These are phyloP conservation scores for Bradysia coprophila DNA, from an alignment of 1,140 invertebrate genomes.

Conservation along the genomic window DNA sequence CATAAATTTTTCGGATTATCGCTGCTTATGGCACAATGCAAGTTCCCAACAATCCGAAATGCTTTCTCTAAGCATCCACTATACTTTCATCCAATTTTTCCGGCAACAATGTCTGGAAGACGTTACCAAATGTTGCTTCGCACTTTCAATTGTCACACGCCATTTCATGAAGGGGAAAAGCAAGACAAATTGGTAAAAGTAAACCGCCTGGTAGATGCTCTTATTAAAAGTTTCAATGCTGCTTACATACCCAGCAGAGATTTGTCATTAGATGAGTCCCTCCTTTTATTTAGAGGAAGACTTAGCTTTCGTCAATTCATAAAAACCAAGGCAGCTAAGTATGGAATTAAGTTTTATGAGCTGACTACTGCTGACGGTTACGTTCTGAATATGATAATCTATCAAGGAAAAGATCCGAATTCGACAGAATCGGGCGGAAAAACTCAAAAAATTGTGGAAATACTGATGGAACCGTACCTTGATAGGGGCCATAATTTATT, in stretches of 20 bases:
- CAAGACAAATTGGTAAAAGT: constrained; percentile 5
- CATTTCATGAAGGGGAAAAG: constrained; percentile 8
- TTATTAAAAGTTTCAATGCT: background rate
- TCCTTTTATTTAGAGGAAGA: constrained; percentile 14
- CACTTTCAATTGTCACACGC: too few relatives aligned
- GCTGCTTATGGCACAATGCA: constrained; percentile 10
- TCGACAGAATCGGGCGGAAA: background rate
- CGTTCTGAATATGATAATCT: constrained; percentile 16
- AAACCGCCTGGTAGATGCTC: constrained; percentile 1
- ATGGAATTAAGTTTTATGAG: constrained; percentile 17
- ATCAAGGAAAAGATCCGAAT: constrained; percentile 7
- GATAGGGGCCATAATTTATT: constrained; percentile 13
- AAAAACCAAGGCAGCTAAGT: constrained; percentile 13
- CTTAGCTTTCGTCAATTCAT: constrained; percentile 12
- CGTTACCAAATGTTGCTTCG: constrained; percentile 14
- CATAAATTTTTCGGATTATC: constrained; percentile 12
- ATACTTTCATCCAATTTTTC: constrained; percentile 15
- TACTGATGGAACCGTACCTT: constrained; percentile 11
- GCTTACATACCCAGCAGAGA: constrained; percentile 3
- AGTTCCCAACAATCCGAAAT: constrained; percentile 9
- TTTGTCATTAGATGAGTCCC: constrained; percentile 13
- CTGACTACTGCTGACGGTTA: constrained; percentile 11
- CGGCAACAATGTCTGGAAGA: constrained; percentile 10
- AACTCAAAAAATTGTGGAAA: constrained; percentile 7
- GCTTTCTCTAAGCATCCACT: constrained; percentile 10